Evolutionary conservation across 1,140 invertebrate genomes (phyloP).

Genomic region (Drosophila kanapiae): DNA sequence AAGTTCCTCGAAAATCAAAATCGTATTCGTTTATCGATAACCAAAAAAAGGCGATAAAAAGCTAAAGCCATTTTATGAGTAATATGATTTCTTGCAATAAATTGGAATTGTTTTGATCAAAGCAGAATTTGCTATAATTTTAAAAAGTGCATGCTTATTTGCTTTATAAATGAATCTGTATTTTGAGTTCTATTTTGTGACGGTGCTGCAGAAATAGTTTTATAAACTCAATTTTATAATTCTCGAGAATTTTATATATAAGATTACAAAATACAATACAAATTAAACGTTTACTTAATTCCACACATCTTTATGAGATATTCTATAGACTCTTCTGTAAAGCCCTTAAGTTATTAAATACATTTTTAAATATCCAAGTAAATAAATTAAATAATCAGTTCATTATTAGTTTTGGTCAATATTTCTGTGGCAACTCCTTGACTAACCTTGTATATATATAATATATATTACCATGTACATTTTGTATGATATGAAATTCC

Average conservation of each 20-base stretch:
- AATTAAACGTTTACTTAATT: not conserved
- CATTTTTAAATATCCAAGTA: not conserved
- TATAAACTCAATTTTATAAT: not conserved
- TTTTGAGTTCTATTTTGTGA: not conserved
- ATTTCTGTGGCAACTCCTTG: not conserved
- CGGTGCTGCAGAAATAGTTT: not conserved
- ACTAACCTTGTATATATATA: conserved; percentile 5
- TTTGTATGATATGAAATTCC: conserved; percentile 58
- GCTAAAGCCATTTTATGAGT: conserved; percentile 26
- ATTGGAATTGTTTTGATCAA: conserved; percentile 64
- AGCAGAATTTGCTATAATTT: conserved; percentile 5
- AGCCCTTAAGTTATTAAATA: not conserved
- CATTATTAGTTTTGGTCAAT: not conserved
- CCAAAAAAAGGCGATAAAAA: conserved; percentile 13
- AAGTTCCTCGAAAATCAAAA: conserved; percentile 35
- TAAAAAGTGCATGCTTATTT: conserved; percentile 24
- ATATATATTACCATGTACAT: conserved; percentile 7
- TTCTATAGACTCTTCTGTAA: no score
- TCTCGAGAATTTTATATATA: no score
- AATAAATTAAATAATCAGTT: not conserved
- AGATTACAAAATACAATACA: no score
- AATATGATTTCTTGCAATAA: conserved; percentile 65
- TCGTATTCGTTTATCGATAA: conserved; percentile 20
- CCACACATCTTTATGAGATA: not conserved
- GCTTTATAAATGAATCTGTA: not conserved